phyloP scores from a whole-genome alignment of 2,888 invertebrate species.

The Muschampia plurimacula region DNA sequence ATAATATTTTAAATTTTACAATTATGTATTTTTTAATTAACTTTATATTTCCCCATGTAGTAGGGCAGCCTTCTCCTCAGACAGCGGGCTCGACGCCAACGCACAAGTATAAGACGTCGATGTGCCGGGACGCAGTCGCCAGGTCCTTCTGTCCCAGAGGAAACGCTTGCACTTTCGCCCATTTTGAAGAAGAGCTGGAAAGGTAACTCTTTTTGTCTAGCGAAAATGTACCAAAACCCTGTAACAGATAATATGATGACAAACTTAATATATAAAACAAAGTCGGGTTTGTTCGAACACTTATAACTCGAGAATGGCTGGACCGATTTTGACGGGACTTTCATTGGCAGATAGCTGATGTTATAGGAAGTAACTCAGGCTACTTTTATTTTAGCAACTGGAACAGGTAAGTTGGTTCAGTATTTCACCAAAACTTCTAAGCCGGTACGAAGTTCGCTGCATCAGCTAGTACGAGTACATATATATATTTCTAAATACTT shows the following conservation, averaged over 20 bases:
- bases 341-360: no score
- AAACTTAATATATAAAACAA: background rate
- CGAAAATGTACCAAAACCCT: background rate
- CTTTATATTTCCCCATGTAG: constrained; percentile 9
- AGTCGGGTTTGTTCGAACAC: no score
- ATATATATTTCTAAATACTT: no score
- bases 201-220: constrained; percentile 78
- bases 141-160: constrained; percentile 94
- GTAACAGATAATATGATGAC: background rate
- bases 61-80: constrained; percentile 64
- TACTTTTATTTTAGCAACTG: no score
- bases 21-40: background rate
- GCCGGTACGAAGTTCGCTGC: no score
- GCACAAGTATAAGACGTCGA: constrained; percentile 95
- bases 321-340: no score
- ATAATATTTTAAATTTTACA: no score
- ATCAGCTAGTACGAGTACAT: no score
- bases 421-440: no score
- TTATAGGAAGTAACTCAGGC: no score
- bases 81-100: constrained; percentile 68
- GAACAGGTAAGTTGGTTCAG: no score
- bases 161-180: constrained; percentile 95
- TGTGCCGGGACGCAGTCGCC: constrained; percentile 94
- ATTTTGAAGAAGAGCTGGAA: constrained; percentile 96
- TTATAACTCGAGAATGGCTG: no score